Base-by-base conservation (phyloP, 2,888 invertebrate genomes). In the Parnassius smintheus region DNA sequence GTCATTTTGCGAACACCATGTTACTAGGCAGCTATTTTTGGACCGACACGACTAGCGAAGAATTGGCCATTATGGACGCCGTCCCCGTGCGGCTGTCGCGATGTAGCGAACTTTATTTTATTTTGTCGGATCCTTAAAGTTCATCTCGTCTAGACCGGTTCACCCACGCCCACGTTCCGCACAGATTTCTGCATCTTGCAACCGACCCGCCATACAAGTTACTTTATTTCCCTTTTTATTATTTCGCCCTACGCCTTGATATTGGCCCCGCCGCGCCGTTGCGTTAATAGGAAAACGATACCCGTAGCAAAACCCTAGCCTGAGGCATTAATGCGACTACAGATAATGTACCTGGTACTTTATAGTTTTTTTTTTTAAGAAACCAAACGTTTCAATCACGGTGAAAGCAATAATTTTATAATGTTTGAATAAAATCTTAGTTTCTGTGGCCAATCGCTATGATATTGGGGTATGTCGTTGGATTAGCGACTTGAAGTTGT, bases 161-260 rank as follows among this genome's bases (percentile, higher is more conserved):
- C 83, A 81, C 84, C 82, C 82, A 87, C 88, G 78, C 83, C 83
- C 83, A 84, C 81, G 78, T 72, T 77, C 77, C 83, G 87, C 86
- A 88, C 88, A 88, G 91, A 91, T 91, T 91, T 90, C 89, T 90
- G 90, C 91, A 89, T 89, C 89, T 88, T 85, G 87, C 86, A 86
- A 85, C 86, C 83, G 77, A 83, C 88, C 81, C 81, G 83, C 87
- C 87, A 82, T 85, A 86, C 90, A 83, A 88, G 85, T 89, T 86
- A 82, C 83, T 87, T 88, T 86, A 86, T 85, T 81, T 83, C 80
- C 78, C 75, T 88, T 91, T 90, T 88, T 85, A 86, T 86, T 81
- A 72, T 88, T 90, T 89, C 87, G 85, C 85, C 84, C 84, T 86
- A 81, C 82, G 69, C 74, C 78, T 72, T 81, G 86, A 85, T 88